A percentile compares a stretch with the other conserved stretches of the same genome.
Evolutionary conservation across 2,113 vertebrate species (phyloP).

Genomic region (Myotis brandtii): DNA sequence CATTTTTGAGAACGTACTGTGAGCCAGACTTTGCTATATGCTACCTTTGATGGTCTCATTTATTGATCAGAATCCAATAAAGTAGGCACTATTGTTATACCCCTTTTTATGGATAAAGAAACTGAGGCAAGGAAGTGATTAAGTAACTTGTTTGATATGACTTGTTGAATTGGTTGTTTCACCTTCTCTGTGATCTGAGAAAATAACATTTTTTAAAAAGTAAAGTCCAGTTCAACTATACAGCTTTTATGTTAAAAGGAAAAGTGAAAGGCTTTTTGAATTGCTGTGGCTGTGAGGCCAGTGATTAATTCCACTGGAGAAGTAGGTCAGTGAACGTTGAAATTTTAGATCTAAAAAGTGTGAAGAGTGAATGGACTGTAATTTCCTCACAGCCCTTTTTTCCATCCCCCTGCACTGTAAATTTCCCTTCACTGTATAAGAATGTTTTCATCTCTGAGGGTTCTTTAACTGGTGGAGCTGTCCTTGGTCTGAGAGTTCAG

Average conservation of each 20-base stretch:
- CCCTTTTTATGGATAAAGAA: slow-evolving; percentile 25
- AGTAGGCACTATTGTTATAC: neutral
- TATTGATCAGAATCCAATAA: neutral
- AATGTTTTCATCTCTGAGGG: neutral
- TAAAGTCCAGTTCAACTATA: slow-evolving; percentile 14
- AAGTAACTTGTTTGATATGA: neutral
- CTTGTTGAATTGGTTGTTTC: neutral
- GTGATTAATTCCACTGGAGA: slow-evolving; percentile 29
- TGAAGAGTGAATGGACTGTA: neutral
- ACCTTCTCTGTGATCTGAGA: neutral
- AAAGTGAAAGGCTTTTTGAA: slow-evolving; percentile 16
- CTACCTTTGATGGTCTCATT: neutral
- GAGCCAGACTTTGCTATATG: neutral
- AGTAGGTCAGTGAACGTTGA: neutral
- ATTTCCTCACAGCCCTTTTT: neutral
- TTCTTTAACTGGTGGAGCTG: slow-evolving; percentile 38
- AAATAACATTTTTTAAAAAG: slow-evolving; percentile 25
- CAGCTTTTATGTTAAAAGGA: slow-evolving; percentile 33
- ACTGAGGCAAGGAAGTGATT: neutral
- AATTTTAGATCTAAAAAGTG: neutral
- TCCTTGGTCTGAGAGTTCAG: slow-evolving; percentile 69
- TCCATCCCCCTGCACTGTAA: neutral
- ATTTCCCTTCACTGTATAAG: neutral
- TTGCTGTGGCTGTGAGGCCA: neutral
- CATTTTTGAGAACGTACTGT: neutral